Base-by-base conservation (phyloP, 2,888 invertebrate species). In the Tigriopus californicus region DNA sequence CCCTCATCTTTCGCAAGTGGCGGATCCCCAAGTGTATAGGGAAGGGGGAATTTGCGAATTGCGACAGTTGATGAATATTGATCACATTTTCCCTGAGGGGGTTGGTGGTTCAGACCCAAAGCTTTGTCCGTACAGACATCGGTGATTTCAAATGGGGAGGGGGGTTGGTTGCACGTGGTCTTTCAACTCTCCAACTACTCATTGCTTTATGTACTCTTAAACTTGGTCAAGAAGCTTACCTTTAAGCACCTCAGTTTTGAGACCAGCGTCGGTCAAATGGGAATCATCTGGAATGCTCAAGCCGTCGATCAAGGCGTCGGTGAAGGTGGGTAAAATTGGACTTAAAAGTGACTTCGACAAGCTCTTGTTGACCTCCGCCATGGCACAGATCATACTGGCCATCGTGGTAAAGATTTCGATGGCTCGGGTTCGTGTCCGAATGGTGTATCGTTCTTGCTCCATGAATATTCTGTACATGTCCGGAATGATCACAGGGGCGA, bases 401-500 rank as follows among this genome's bases (percentile, higher is more conserved):
- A 80, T 75, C 0, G 79, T 78, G 60, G 78, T 78, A 66, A 82
- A 78, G 41, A 82, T 80, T 66, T 78, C 78, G 15, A 82, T 78
- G 10, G 82, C 81, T 63, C 80, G 73, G 15, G 79, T 76, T 55
- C 82, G 71, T 1, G 79, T 80, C 64, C 79, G 73, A 59, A 77
- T 71, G 20, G 74, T 72, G 67, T 77, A 73, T 71, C 75, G 68
- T 76, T 79, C 60, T 24, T 15, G n/a, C 12, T 58, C 58, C 15
- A 24, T 44, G 33, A 58, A 58, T 18, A 58, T 58, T 49, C 58
- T 74, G 67, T 79, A 80, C 71, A 82, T 79, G 69, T 82, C 81
- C 22, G 80, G 80, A 13, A 83, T 71, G 51, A 83, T 78, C 11
- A 81, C 75, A 1, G 82, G 81, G 0, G 80, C 81, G 20, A 82